Evolutionary conservation across 2,888 invertebrate genomes (phyloP).

Genomic region (Xanthorhoe spadicearia): DNA sequence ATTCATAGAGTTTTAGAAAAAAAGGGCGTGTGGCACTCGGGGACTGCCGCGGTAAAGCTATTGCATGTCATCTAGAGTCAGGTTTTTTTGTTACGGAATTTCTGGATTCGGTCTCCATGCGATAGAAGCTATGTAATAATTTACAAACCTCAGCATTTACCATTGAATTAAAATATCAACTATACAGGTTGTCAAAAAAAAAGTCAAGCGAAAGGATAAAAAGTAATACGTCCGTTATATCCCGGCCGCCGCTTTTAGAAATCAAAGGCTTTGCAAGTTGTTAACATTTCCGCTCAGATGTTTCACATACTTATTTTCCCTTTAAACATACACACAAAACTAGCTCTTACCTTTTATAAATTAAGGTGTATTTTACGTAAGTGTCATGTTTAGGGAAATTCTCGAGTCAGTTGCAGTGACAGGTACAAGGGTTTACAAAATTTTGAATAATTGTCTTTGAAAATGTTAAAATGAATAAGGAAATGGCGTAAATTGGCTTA

Average conservation of each 20-base stretch:
- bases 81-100: no score
- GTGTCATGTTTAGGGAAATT: conserved; percentile 1
- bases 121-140: no score
- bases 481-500: no score
- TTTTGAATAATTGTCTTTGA: conserved; percentile 8
- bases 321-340: not conserved
- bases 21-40: no score
- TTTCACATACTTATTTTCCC: conserved; percentile 23
- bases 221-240: not conserved
- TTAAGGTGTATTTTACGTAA: conserved; percentile 8
- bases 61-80: no score
- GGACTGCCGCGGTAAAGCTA: no score
- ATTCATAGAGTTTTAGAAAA: no score
- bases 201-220: no score
- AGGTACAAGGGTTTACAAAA: conserved; percentile 20
- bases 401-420: conserved; percentile 21
- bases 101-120: no score
- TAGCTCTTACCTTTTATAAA: not conserved
- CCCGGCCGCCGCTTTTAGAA: not conserved
- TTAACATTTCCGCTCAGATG: conserved; percentile 22
- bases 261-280: conserved; percentile 10
- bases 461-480: not conserved
- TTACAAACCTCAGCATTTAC: no score
- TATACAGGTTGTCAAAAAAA: no score
- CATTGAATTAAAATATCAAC: no score